Evolutionary conservation across 1,140 invertebrate species (phyloP).

Genomic region (Ceratina australensis): DNA sequence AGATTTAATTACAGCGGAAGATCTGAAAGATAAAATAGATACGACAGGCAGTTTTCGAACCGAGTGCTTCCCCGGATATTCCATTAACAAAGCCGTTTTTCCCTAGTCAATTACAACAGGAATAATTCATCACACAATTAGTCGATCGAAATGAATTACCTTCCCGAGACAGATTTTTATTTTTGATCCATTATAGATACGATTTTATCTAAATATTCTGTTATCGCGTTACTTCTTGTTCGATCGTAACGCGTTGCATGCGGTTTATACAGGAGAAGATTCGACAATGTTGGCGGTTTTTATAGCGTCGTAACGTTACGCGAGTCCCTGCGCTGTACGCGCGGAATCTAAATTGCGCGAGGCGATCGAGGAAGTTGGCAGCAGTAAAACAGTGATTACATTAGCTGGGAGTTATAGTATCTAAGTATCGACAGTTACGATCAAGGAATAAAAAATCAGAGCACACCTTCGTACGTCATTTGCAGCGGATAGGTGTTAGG

Average conservation of each 20-base stretch:
- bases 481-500: too few relatives aligned
- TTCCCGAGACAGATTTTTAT: too few relatives aligned
- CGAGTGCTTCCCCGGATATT: background rate
- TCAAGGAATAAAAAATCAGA: too few relatives aligned
- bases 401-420: background rate
- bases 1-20: background rate
- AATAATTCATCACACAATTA: too few relatives aligned
- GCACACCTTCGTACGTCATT: too few relatives aligned
- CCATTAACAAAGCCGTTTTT: background rate
- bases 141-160: too few relatives aligned
- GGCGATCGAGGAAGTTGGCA: background rate
- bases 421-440: background rate
- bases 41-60: background rate
- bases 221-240: constrained; percentile 14
- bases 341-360: background rate
- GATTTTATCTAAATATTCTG: constrained; percentile 9
- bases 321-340: background rate
- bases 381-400: constrained; percentile 13
- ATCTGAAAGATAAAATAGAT: background rate
- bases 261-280: background rate
- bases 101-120: too few relatives aligned
- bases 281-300: background rate
- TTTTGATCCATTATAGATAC: background rate
- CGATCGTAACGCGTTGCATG: background rate
- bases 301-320: constrained; percentile 1